Conservation (phyloP, 1,140 invertebrate species). For the Pseudomyrmex gracilis region DNA sequence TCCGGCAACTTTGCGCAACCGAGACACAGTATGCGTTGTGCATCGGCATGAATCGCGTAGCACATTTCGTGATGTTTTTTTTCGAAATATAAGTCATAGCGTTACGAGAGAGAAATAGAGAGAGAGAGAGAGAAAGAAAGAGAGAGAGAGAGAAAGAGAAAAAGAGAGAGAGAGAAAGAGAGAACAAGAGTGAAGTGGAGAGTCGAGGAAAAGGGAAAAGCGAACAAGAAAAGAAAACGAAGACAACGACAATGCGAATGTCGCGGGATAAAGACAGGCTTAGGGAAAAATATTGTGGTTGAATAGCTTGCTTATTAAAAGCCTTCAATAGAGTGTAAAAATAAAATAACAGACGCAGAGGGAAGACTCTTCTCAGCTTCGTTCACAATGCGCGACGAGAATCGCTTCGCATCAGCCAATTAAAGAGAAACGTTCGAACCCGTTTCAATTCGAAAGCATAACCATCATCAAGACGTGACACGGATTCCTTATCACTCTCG, state of each 20-base stretch:
- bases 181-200: background rate
- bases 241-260: slow-evolving; percentile 1
- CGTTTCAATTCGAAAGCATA: background rate
- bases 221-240: background rate
- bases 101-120: slow-evolving; percentile 10
- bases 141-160: background rate
- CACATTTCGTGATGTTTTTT: slow-evolving; percentile 33
- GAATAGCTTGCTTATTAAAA: slow-evolving; percentile 36
- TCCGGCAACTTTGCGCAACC: slow-evolving; percentile 29
- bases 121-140: slow-evolving; percentile 1
- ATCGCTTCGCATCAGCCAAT: slow-evolving; percentile 2
- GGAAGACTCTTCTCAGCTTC: slow-evolving; percentile 7
- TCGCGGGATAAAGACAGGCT: slow-evolving; percentile 38
- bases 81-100: slow-evolving; percentile 3
- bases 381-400: slow-evolving; percentile 11
- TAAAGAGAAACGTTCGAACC: slow-evolving; percentile 15
- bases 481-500: background rate
- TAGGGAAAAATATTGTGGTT: slow-evolving; percentile 31
- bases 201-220: slow-evolving; percentile 16
- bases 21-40: slow-evolving; percentile 25
- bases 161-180: background rate
- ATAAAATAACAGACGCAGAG: slow-evolving; percentile 18
- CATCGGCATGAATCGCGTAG: slow-evolving; percentile 30
- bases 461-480: background rate
- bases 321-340: slow-evolving; percentile 18